A percentile compares a stretch with the other conserved stretches of the same genome.
Conservation (phyloP, 2,113 vertebrate genomes). For the Pygoscelis adeliae region DNA sequence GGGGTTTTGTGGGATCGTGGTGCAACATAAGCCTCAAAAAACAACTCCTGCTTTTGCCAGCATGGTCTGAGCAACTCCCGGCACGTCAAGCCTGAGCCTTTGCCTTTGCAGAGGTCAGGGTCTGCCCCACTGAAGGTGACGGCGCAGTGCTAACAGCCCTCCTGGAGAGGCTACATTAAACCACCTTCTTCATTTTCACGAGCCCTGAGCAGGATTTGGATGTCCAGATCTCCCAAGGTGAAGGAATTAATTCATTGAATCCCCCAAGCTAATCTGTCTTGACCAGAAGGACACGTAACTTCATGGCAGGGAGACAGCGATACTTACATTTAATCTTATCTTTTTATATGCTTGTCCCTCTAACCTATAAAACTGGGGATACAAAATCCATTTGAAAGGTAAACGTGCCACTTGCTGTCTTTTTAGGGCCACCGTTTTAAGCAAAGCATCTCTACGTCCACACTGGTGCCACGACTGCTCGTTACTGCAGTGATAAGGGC, state of each 20-base stretch:
- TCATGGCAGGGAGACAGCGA: background rate
- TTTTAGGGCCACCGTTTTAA: background rate
- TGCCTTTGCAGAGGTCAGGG: background rate
- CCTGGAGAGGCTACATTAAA: background rate
- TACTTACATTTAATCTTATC: background rate
- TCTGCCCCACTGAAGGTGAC: background rate
- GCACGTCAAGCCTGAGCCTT: background rate
- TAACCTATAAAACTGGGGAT: background rate
- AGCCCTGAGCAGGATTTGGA: slow-evolving; percentile 1
- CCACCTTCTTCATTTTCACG: background rate
- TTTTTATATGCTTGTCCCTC: background rate
- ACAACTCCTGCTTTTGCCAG: background rate
- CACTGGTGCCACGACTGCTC: background rate
- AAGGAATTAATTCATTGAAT: slow-evolving; percentile 44
- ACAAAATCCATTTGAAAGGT: background rate
- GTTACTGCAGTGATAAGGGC: background rate
- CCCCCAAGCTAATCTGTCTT: slow-evolving; percentile 9
- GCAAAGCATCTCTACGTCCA: background rate
- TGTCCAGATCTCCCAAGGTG: background rate
- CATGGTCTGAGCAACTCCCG: background rate
- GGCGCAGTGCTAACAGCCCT: background rate
- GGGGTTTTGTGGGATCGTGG: background rate
- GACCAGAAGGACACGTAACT: slow-evolving; percentile 2
- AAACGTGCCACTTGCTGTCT: background rate
- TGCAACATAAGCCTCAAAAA: background rate